These are phyloP conservation scores for Brachynemurus nebulosus DNA, from an alignment of 2,888 invertebrate genomes.

Conservation along the genomic window DNA sequence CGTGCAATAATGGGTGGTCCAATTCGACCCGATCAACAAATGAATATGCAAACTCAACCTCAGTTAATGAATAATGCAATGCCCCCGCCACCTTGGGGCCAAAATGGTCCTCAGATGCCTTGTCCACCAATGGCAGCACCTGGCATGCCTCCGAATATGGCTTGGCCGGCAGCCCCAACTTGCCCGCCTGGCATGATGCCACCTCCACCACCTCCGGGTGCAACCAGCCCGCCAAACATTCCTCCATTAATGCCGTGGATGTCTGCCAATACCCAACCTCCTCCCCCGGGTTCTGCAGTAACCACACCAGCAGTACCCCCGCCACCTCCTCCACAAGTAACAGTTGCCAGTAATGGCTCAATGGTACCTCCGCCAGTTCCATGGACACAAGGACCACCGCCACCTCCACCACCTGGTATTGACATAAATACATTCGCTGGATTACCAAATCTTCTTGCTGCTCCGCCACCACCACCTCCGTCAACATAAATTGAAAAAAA, in stretches of 20 bases:
- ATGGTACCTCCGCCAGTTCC: conserved; percentile 33
- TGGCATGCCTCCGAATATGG: conserved; percentile 27
- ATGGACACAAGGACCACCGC: conserved; percentile 31
- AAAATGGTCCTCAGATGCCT: conserved; percentile 27
- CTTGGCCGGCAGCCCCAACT: conserved; percentile 22
- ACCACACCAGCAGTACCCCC: conserved; percentile 20
- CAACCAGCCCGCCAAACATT: conserved; percentile 33
- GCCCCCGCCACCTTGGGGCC: conserved; percentile 35
- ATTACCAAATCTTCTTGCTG: conserved; percentile 41
- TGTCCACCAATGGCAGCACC: conserved; percentile 30
- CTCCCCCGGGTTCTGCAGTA: conserved; percentile 30
- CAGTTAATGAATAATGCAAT: conserved; percentile 35
- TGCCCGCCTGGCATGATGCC: conserved; percentile 28
- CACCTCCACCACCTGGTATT: conserved; percentile 36
- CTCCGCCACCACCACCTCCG: conserved; percentile 57
- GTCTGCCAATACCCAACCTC: conserved; percentile 35
- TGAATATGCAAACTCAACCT: conserved; percentile 15
- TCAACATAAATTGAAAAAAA: conserved; percentile 15
- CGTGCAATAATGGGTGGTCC: conserved; percentile 51
- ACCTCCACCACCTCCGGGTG: conserved; percentile 37
- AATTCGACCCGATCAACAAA: conserved; percentile 26
- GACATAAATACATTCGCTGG: conserved; percentile 35
- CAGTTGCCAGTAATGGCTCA: conserved; percentile 12
- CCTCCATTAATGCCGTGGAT: conserved; percentile 43
- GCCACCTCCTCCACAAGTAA: conserved; percentile 25